Percentiles rank a stretch among this genome's conserved stretches.
Evolutionary conservation across 2,888 invertebrate genomes (phyloP).

Genomic region (Parnassius apollo): DNA sequence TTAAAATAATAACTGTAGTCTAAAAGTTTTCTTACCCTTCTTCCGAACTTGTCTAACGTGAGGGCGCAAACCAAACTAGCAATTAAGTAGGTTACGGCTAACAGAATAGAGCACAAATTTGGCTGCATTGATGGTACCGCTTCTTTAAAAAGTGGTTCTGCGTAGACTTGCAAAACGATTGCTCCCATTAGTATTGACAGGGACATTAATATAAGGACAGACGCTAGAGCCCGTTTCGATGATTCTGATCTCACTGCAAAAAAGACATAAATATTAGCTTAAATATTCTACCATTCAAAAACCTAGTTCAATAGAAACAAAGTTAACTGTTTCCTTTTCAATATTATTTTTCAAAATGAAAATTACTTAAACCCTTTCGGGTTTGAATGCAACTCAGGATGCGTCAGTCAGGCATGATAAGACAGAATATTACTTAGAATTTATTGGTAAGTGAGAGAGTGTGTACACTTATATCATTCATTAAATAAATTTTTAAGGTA

Average conservation of each 20-base stretch:
- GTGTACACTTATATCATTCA: too few species aligned
- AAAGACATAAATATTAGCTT: not conserved
- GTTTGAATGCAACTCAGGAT: too few species aligned
- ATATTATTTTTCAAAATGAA: too few species aligned
- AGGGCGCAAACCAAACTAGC: slow-evolving; percentile 52
- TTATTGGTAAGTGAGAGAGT: too few species aligned
- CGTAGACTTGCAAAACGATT: slow-evolving; percentile 65
- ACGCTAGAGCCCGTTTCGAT: slow-evolving; percentile 50
- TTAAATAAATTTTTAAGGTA: too few species aligned
- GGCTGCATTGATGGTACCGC: slow-evolving; percentile 65
- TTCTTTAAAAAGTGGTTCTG: slow-evolving; percentile 64
- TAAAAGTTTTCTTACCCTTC: slow-evolving; percentile 49
- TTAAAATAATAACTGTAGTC: too few species aligned
- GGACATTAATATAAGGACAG: slow-evolving; percentile 52
- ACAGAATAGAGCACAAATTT: slow-evolving; percentile 60
- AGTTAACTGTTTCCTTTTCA: too few species aligned
- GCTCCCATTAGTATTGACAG: slow-evolving; percentile 63
- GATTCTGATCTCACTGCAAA: slow-evolving; percentile 56
- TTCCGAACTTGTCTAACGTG: slow-evolving; percentile 58
- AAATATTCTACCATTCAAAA: too few species aligned
- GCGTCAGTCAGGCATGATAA: too few species aligned
- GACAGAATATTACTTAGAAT: too few species aligned
- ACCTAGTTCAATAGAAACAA: too few species aligned
- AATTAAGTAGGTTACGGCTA: slow-evolving; percentile 56
- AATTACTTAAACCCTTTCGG: too few species aligned